Evolutionary conservation across 92 coral and sea anemone genomes (phyloP).

Genomic region (Porites divaricata): DNA sequence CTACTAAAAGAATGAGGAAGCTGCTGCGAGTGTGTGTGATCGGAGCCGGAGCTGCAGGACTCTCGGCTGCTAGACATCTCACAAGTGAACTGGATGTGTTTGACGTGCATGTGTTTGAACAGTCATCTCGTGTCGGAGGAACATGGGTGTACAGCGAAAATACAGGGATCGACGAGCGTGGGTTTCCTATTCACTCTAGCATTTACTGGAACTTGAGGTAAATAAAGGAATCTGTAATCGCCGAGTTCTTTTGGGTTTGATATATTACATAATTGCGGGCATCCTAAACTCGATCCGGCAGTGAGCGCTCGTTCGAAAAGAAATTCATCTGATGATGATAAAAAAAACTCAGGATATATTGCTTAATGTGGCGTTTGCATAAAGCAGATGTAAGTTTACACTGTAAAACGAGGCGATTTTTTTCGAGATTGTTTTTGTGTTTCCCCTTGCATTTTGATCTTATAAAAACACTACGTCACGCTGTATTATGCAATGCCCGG

Average conservation of each 20-base stretch:
- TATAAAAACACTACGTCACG: too few species aligned
- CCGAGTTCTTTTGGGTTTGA: neutral
- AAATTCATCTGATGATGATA: too few species aligned
- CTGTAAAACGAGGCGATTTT: too few species aligned
- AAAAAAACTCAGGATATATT: too few species aligned
- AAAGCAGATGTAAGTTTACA: too few species aligned
- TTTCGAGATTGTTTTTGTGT: too few species aligned
- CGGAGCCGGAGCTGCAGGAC: slow-evolving; percentile 85
- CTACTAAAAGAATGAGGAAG: slow-evolving; percentile 1
- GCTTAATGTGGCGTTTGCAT: too few species aligned
- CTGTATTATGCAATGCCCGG: too few species aligned
- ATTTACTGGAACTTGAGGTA: slow-evolving; percentile 78
- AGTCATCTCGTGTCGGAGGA: slow-evolving; percentile 64
- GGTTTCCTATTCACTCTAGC: slow-evolving; percentile 69
- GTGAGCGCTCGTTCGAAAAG: too few species aligned
- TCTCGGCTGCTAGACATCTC: slow-evolving; percentile 64
- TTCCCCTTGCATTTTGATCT: too few species aligned
- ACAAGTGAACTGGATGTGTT: slow-evolving; percentile 54
- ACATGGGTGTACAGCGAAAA: slow-evolving; percentile 74
- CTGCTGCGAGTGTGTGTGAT: slow-evolving; percentile 69
- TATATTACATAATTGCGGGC: too few species aligned
- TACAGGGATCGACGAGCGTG: slow-evolving; percentile 49
- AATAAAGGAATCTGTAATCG: neutral
- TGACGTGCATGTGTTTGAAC: slow-evolving; percentile 59
- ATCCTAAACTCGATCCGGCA: too few species aligned